Percentiles rank a stretch among this genome's conserved stretches.
Evolutionary conservation across 2,888 invertebrate genomes (phyloP).

Genomic region (Acrobasis repandana): DNA sequence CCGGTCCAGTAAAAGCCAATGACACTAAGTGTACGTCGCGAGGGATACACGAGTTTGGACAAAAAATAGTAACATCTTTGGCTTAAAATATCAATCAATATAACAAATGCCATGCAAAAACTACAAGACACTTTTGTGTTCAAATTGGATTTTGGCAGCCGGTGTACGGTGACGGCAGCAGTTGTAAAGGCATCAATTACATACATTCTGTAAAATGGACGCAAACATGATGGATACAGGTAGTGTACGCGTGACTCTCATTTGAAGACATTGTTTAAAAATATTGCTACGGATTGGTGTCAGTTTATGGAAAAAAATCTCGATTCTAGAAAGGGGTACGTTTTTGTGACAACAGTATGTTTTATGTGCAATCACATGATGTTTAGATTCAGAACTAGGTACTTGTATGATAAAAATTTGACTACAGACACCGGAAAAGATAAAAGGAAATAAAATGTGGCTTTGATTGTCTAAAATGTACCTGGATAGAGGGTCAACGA

Average conservation of each 20-base stretch:
- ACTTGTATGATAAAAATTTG: too few relatives aligned
- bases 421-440: too few relatives aligned
- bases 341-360: too few relatives aligned
- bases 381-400: too few relatives aligned
- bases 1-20: slow-evolving; percentile 28
- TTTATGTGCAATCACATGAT: too few relatives aligned
- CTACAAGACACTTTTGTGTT: slow-evolving; percentile 29
- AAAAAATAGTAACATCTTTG: slow-evolving; percentile 33
- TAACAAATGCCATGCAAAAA: slow-evolving; percentile 36
- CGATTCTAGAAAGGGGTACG: too few relatives aligned
- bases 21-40: slow-evolving; percentile 27
- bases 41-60: slow-evolving; percentile 30
- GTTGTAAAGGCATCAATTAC: slow-evolving; percentile 24
- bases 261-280: neutral
- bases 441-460: too few relatives aligned
- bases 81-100: slow-evolving; percentile 35
- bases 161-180: slow-evolving; percentile 21
- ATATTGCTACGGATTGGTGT: too few relatives aligned
- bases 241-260: slow-evolving; percentile 3
- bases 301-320: too few relatives aligned
- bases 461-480: slow-evolving; percentile 55
- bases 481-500: slow-evolving; percentile 95
- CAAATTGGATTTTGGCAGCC: slow-evolving; percentile 29
- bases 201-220: slow-evolving; percentile 9
- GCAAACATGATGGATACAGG: neutral